These are phyloP conservation scores for Meleagris gallopavo DNA, from an alignment of 2,113 vertebrate genomes.

Conservation along the genomic window DNA sequence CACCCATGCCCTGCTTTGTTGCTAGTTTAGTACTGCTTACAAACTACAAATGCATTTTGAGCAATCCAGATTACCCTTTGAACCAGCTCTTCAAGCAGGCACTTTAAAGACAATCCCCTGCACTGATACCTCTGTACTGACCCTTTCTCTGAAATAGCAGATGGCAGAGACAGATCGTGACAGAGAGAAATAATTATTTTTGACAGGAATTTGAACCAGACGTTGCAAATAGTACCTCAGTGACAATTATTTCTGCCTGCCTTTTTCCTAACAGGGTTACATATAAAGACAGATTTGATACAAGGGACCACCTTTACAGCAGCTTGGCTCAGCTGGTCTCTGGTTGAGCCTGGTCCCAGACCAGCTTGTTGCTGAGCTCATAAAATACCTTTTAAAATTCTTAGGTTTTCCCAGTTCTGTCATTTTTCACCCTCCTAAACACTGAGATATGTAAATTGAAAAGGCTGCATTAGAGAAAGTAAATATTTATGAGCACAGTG, in stretches of 20 bases:
- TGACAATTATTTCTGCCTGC: constrained; percentile 4
- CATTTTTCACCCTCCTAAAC: constrained; percentile 28
- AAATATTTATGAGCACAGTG: constrained; percentile 53
- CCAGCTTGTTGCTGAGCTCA: constrained; percentile 40
- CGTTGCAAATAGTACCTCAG: constrained; percentile 9
- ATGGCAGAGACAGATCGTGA: constrained; percentile 20
- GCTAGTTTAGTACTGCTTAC: background rate
- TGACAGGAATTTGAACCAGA: constrained; percentile 22
- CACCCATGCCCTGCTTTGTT: background rate
- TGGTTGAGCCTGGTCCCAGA: background rate
- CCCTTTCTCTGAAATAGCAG: constrained; percentile 43
- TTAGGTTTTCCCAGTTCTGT: constrained; percentile 28
- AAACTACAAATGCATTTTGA: background rate
- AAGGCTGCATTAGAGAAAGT: constrained; percentile 34
- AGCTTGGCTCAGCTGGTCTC: background rate
- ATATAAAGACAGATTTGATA: constrained; percentile 46
- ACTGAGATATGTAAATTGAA: constrained; percentile 26
- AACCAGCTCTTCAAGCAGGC: background rate
- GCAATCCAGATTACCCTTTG: background rate
- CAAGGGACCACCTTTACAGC: constrained; percentile 9
- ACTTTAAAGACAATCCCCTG: background rate
- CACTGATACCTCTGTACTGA: background rate
- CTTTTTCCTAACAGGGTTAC: constrained; percentile 5
- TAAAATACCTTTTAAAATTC: constrained; percentile 52
- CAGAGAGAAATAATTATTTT: constrained; percentile 52